Evolutionary conservation across 2,797 vertebrate genomes (phyloP).

Genomic region (Bothrops alternatus): DNA sequence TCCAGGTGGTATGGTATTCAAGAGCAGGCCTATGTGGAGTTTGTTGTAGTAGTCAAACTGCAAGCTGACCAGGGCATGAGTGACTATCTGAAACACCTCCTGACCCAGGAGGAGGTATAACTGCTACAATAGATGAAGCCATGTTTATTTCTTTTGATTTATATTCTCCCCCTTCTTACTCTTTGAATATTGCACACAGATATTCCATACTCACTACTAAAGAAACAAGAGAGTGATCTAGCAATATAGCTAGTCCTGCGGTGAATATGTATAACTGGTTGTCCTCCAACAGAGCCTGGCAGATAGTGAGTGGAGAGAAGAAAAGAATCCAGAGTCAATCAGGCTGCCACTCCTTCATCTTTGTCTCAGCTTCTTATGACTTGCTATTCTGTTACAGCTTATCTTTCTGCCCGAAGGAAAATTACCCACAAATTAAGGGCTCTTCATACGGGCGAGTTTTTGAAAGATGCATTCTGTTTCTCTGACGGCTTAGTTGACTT

Average conservation of each 20-base stretch:
- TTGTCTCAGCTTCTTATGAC: background rate
- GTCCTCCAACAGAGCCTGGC: background rate
- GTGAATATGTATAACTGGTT: background rate
- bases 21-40: background rate
- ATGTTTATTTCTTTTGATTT: background rate
- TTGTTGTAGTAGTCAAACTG: background rate
- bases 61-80: background rate
- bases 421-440: background rate
- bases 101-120: background rate
- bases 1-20: background rate
- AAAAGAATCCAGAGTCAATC: background rate
- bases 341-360: background rate
- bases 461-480: background rate
- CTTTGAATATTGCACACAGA: background rate
- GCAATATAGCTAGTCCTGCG: background rate
- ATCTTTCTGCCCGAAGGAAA: background rate
- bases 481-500: background rate
- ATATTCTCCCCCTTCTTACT: background rate
- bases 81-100: background rate
- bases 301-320: background rate
- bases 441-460: background rate
- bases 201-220: background rate
- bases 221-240: background rate
- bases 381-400: background rate
- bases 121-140: background rate